Evolutionary conservation across 2,797 vertebrate genomes (phyloP), one percentile per base, ranked within the genome.

Genomic region (Lacerta bilineata): DNA sequence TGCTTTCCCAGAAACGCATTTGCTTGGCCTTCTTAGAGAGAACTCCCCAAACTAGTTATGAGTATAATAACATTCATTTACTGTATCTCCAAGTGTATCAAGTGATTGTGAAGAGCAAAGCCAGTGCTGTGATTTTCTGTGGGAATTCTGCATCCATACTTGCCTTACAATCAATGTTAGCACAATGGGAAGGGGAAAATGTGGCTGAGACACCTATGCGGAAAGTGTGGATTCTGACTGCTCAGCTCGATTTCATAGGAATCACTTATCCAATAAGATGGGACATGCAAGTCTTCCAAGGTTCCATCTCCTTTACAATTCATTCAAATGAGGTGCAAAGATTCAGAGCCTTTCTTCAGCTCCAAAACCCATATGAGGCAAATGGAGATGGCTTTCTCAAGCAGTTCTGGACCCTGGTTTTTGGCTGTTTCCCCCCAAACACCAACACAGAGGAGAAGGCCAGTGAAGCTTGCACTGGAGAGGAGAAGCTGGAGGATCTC

Each of bases 191-290:
- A 43, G 0, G 41, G 9, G 7, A 83, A 83, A 55, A 43, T 39
- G 23, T n/a, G n/a, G 17, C 75, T 18, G 59, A 9, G 46, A 15
- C 3, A 8, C 11, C 75, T 33, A 8, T 33, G 61, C 29, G 75
- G 2, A 86, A 86, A 15, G 59, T 90, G 5, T 90, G 89, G 89
- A 72, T 90, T 55, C 29, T 85, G 72, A 83, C 85, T 8, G 66
- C 80, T 59, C 86, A 81, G 36, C 27, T 90, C 10, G 64, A 61
- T 36, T 74, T 68, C 20, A 4, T 76, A 41, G n/a, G 64, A 5
- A 27, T 13, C 0, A 23, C 33, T 11, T n/a, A 9, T 15, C 71
- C 18, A 1, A 78, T 7, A 13, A 25, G 11, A 3, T 2, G 33
- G 41, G 39, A 69, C n/a, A 36, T 33, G 61, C 8, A 71, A 29